Evolutionary conservation across 2,797 vertebrate genomes (phyloP).

Genomic region (Manis crassicaudata): DNA sequence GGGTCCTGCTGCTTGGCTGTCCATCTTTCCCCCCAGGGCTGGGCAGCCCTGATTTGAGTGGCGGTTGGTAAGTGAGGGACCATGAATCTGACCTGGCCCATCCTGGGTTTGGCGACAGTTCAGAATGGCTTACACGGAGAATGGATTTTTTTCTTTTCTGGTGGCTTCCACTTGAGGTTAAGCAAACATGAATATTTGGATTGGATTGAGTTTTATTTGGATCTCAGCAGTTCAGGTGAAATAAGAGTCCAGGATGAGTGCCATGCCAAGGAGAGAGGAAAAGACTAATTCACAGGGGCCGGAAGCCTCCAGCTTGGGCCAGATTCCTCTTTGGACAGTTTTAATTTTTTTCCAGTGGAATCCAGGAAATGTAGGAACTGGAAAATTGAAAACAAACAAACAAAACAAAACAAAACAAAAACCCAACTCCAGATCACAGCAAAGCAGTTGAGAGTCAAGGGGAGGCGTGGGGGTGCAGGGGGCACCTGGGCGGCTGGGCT

Average conservation of each 20-base stretch:
- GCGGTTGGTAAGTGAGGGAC: neutral
- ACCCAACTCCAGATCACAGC: neutral
- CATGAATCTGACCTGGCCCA: neutral
- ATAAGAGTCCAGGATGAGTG: neutral
- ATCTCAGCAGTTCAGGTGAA: neutral
- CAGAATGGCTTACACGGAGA: neutral
- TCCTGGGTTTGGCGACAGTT: neutral
- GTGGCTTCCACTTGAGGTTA: conserved; percentile 12
- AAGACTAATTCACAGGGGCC: neutral
- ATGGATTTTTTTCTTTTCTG: neutral
- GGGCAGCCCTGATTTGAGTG: neutral
- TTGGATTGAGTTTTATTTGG: neutral
- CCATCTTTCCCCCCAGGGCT: neutral
- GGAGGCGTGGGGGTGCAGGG: too few relatives aligned
- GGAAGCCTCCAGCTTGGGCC: neutral
- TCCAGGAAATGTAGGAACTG: neutral
- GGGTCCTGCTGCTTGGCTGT: too few relatives aligned
- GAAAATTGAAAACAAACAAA: neutral
- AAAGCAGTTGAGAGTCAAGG: too few relatives aligned
- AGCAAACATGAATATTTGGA: neutral
- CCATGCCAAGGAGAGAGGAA: neutral
- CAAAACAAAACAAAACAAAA: neutral
- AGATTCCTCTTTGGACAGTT: neutral
- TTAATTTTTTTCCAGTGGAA: neutral
- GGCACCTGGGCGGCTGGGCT: neutral